A percentile compares a stretch with the other conserved stretches of the same genome.
Evolutionary conservation across 64 coral and sea anemone species (phyloP).

Genomic region (Pocillopora damicornis): DNA sequence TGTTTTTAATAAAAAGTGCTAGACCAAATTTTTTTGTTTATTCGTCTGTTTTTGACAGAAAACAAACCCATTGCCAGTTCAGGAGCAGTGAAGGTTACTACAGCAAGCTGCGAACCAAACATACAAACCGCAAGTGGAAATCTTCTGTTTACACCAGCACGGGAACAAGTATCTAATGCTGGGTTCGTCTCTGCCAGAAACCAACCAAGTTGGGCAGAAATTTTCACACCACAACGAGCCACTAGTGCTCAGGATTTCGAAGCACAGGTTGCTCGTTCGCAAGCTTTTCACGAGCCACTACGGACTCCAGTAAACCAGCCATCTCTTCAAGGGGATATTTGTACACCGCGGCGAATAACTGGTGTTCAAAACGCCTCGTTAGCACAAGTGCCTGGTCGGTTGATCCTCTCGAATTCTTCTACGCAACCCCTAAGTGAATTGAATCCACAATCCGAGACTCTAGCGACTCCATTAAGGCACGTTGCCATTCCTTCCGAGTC

Average conservation of each 20-base stretch:
- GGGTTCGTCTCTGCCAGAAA: slow-evolving; percentile 6
- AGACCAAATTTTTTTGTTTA: not conserved
- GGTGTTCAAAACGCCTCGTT: not conserved
- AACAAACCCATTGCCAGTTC: not conserved
- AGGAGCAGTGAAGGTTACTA: not conserved
- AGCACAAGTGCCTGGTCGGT: not conserved
- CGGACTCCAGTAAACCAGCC: not conserved
- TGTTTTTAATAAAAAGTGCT: not conserved
- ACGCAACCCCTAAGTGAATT: not conserved
- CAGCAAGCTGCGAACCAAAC: not conserved
- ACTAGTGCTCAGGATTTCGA: not conserved
- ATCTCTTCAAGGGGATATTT: not conserved
- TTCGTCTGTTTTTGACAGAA: not conserved
- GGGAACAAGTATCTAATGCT: not conserved
- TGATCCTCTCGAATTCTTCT: not conserved
- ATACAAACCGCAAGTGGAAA: not conserved
- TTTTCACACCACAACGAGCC: slow-evolving; percentile 6
- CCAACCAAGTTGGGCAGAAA: slow-evolving; percentile 31
- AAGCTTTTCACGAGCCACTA: not conserved
- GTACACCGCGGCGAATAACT: not conserved
- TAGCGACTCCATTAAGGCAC: not conserved
- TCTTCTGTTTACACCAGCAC: not conserved
- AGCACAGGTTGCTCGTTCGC: not conserved
- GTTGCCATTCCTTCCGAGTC: not conserved
- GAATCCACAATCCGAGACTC: not conserved